These are phyloP conservation scores for Probaryconus sp. DNA, from an alignment of 1,140 invertebrate species.

Conservation along the genomic window DNA sequence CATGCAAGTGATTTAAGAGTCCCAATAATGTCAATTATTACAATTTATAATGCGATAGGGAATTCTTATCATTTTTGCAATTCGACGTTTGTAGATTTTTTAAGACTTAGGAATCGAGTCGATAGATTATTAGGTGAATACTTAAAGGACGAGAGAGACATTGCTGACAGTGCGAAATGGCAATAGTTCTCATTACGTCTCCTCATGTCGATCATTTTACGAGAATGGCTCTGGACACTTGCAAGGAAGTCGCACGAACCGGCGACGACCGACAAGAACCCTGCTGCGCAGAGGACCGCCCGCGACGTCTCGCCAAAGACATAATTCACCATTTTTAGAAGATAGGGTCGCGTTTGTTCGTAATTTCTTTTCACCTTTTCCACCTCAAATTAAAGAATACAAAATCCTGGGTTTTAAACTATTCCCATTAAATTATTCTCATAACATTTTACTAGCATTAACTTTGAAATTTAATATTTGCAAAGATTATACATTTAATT, in stretches of 20 bases:
- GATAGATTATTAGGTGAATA: too few species aligned
- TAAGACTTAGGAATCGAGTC: too few species aligned
- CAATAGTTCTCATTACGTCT: conserved; percentile 48
- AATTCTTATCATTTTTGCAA: too few species aligned
- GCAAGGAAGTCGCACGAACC: conserved; percentile 20
- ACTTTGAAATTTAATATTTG: too few species aligned
- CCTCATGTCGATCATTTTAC: conserved; percentile 1
- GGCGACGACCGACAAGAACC: conserved; percentile 28
- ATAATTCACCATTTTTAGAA: conserved; percentile 35
- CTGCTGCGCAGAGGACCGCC: conserved; percentile 36
- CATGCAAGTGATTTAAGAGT: too few species aligned
- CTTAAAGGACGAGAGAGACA: background rate
- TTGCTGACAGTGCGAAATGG: conserved; percentile 41
- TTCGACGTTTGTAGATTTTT: too few species aligned
- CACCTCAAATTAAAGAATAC: background rate
- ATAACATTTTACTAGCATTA: too few species aligned
- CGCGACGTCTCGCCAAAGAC: conserved; percentile 34
- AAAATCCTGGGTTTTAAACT: background rate
- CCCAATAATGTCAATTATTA: too few species aligned
- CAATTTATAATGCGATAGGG: too few species aligned
- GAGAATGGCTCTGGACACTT: background rate
- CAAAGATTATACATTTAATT: too few species aligned
- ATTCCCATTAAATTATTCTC: too few species aligned
- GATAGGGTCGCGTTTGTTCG: conserved; percentile 18
- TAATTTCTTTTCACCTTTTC: conserved; percentile 19